Base-by-base conservation (phyloP, 1,140 invertebrate species). In the Rhagoletis zephyria region DNA sequence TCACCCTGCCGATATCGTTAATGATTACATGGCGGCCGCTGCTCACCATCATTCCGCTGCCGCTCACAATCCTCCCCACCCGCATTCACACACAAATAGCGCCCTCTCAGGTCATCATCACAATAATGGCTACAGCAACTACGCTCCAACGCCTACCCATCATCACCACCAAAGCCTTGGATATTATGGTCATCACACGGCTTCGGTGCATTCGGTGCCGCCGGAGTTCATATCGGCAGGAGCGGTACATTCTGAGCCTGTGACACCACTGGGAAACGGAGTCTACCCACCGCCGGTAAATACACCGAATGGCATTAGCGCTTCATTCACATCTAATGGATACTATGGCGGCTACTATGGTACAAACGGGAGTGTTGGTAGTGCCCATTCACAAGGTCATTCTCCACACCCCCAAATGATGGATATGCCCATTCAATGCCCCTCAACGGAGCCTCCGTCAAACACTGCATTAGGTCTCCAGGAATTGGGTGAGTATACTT, bases 391-490 rank as follows among this genome's bases (percentile, higher is more conserved):
- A 0, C 91, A 92, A 85, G 90, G 90, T 48, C 91, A 92, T 64
- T 92, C 91, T 45, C 91, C 91, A 19, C 91, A 93, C 85, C 90
- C 92, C 59, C 92, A 93, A 87, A 90, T 92, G 86, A 92, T 93
- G 92, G 92, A 93, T 87, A 88, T 93, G 88, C 92, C 92, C 4
- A 87, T 93, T 85, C 92, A 93, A 86, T 93, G 92, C 89, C 90
- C 91, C 67, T 92, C 90, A n/a, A 90, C 91, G 42, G 92, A 93
- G 74, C 92, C 92, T 14, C 92, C 92, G 85, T 91, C 91, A 12
- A 93, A 93, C 85, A 93, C 92, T 14, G 92, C 90, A 4, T 87
- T 93, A 87, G 92, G 92, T 48, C 88, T 93, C 60, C 92, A 93
- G 87, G 92, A 93, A 88, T 87, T 93, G 89, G 92, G 92, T 93